Percentiles rank a stretch among this genome's conserved stretches.
phyloP scores from a whole-genome alignment of 2,888 invertebrate genomes.

The Sipha maydis region DNA sequence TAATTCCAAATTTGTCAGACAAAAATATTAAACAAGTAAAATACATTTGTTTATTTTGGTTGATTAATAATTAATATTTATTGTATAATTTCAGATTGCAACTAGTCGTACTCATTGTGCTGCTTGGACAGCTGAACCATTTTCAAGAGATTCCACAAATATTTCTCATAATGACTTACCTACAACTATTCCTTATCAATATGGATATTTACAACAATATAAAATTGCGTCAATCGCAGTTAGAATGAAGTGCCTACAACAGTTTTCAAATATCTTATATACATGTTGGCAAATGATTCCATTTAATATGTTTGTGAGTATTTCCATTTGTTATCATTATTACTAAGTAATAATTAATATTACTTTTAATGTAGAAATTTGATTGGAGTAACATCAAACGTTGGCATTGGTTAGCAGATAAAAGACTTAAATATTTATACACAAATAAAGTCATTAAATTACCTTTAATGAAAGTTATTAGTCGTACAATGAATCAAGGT shows the following conservation, averaged over 20 bases:
- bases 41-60: constrained; percentile 1
- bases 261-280: constrained; percentile 74
- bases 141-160: constrained; percentile 70
- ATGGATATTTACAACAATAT: constrained; percentile 70
- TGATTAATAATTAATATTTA: constrained; percentile 35
- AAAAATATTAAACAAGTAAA: constrained; percentile 71
- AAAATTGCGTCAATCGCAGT: constrained; percentile 71
- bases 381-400: constrained; percentile 67
- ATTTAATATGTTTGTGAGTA: constrained; percentile 68
- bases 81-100: constrained; percentile 69
- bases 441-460: constrained; percentile 74
- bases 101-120: constrained; percentile 75
- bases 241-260: constrained; percentile 72
- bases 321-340: neutral
- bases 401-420: constrained; percentile 69
- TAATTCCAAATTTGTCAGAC: constrained; percentile 70
- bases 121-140: constrained; percentile 73
- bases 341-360: neutral
- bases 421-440: constrained; percentile 70
- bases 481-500: constrained; percentile 76
- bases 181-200: constrained; percentile 72
- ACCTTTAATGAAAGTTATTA: constrained; percentile 74
- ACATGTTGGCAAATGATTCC: constrained; percentile 72
- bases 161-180: constrained; percentile 69
- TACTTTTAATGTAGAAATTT: constrained; percentile 63